A percentile compares a stretch with the other conserved stretches of the same genome.
These are phyloP conservation scores for Boloria selene DNA, from an alignment of 2,888 invertebrate species.

Conservation along the genomic window DNA sequence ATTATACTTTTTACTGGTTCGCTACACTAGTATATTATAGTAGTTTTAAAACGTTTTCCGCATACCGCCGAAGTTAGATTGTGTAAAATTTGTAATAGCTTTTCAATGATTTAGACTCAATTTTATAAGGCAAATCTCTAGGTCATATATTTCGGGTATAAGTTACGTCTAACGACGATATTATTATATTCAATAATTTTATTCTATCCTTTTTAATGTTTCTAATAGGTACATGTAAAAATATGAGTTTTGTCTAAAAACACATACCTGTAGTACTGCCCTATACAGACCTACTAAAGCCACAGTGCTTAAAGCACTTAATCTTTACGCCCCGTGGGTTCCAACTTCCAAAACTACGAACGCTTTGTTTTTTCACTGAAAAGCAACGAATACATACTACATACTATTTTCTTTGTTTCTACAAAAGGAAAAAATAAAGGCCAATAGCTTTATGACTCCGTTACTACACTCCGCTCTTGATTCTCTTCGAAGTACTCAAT, in stretches of 20 bases:
- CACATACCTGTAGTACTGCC: slow-evolving; percentile 5
- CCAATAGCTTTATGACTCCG: slow-evolving; percentile 14
- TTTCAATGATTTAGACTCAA: too few relatives aligned
- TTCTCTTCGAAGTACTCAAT: slow-evolving; percentile 12
- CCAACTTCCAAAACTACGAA: slow-evolving; percentile 22
- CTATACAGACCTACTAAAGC: slow-evolving; percentile 4
- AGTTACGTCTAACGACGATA: too few relatives aligned
- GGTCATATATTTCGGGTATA: too few relatives aligned
- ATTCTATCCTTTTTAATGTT: not conserved
- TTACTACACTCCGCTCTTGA: slow-evolving; percentile 10
- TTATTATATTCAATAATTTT: too few relatives aligned
- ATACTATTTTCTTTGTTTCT: slow-evolving; percentile 25
- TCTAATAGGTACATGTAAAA: not conserved
- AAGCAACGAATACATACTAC: slow-evolving; percentile 16
- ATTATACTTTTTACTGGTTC: slow-evolving; percentile 4
- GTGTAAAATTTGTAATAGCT: too few relatives aligned
- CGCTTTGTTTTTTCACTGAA: slow-evolving; percentile 21
- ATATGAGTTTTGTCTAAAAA: slow-evolving; percentile 7
- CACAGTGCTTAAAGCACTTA: slow-evolving; percentile 16
- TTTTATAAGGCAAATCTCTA: too few relatives aligned
- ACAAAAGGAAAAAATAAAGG: slow-evolving; percentile 16
- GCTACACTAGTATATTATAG: not conserved
- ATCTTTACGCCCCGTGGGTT: slow-evolving; percentile 10
- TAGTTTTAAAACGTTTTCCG: too few relatives aligned
- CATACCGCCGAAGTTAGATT: too few relatives aligned